Evolutionary conservation across 1,140 invertebrate species (phyloP), one percentile per base, ranked within the genome.

Genomic region (Trissolcus basalis): DNA sequence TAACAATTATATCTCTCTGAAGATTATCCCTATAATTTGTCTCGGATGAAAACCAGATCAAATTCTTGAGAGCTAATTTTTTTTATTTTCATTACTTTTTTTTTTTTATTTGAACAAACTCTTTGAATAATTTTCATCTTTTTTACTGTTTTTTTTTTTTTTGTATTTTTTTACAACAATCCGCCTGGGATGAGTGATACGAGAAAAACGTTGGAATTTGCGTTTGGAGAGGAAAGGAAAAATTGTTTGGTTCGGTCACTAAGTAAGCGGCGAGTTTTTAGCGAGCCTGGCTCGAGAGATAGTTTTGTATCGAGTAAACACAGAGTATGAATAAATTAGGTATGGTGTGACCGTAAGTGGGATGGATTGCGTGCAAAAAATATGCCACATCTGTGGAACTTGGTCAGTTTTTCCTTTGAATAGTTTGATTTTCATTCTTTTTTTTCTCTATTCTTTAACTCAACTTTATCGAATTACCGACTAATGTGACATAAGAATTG

Each of bases 321-420:
- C 44, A 67, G 56, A 45, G 63, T 39, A 74, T 55, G 61, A 74
- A 67, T 74, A 74, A 74, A 67, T 67, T 67, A 67, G 63, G 15
- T 6, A 27, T 3, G 6, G 19, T 27, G 19, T 59, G 51, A 53
- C 43, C 59, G 45, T 61, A 56, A 47, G 43, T 55, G 33, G 71
- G 56, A 61, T 65, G 48, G 49, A 44, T 71, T 60, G 69, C 69
- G 69, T 73, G 69, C 61, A 73, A 59, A 63, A 56, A 58, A 65
- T 55, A 56, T 71, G 58, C 12, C 45, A 63, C 53, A 63, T 71
- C 59, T 71, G 53, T n/a, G 68, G 53, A 71, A 71, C 61, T 63
- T 8, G 16, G 10, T 3, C 10, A 11, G 39, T 6, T 13, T 19
- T 47, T 15, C 14, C 13, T 39, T 43, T 10, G 44, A 32, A 8